phyloP scores from a whole-genome alignment of 2,888 invertebrate species.

The Eupithecia tripunctaria region DNA sequence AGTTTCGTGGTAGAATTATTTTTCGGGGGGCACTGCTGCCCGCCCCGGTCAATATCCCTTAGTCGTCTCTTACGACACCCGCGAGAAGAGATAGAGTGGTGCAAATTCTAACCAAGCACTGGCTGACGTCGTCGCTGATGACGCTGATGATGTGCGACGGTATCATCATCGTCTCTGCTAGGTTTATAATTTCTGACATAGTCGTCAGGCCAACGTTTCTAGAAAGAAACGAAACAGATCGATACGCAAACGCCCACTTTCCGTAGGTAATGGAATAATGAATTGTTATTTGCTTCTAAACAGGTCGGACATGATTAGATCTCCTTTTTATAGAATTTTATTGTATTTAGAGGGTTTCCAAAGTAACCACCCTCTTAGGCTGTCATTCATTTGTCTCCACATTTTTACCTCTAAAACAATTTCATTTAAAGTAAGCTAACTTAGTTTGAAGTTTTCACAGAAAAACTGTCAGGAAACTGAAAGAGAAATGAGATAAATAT shows the following conservation, averaged over 20 bases:
- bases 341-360: neutral
- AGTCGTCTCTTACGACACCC: no score
- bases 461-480: neutral
- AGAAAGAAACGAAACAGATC: neutral
- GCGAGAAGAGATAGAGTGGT: no score
- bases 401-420: no score
- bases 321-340: neutral
- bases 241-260: neutral
- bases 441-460: neutral
- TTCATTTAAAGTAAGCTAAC: no score
- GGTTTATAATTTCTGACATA: neutral
- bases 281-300: neutral
- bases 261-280: conserved; percentile 5
- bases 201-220: neutral
- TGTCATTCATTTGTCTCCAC: neutral
- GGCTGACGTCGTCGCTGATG: no score
- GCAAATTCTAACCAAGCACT: no score
- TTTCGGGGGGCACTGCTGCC: no score
- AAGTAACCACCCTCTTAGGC: no score
- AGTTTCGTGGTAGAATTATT: no score
- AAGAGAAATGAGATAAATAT: neutral
- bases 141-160: no score
- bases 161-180: neutral
- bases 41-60: no score
- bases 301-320: neutral